Evolutionary conservation across 2,888 invertebrate species (phyloP).

Genomic region (Drosophila atripex): DNA sequence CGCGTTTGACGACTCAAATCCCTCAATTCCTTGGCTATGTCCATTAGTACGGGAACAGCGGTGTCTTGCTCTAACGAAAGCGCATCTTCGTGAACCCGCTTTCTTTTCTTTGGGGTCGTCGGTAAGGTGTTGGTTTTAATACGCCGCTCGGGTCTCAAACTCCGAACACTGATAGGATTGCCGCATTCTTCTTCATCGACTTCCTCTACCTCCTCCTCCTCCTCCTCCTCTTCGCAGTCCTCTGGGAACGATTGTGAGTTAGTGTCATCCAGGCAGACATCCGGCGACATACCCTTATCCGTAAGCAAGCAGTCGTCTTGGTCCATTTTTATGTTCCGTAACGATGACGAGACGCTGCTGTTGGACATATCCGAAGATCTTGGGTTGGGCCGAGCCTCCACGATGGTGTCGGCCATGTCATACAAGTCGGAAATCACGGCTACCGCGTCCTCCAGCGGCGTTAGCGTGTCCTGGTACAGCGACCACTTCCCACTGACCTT

Average conservation of each 20-base stretch:
- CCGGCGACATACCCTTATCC: not conserved
- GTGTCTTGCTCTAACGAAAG: slow-evolving; percentile 6
- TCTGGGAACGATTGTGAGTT: slow-evolving; percentile 7
- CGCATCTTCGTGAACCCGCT: slow-evolving; percentile 25
- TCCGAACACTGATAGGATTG: slow-evolving; percentile 32
- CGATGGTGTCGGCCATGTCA: slow-evolving; percentile 60
- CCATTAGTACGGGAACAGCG: slow-evolving; percentile 49
- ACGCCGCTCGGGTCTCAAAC: slow-evolving; percentile 39
- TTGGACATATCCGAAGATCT: slow-evolving; percentile 21
- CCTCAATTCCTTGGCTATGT: slow-evolving; percentile 61
- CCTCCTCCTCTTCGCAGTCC: slow-evolving; percentile 46
- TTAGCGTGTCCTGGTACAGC: slow-evolving; percentile 61
- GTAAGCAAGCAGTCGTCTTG: slow-evolving; percentile 32
- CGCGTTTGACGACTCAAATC: slow-evolving; percentile 60
- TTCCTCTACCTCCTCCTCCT: slow-evolving; percentile 45
- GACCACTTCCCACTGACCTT: slow-evolving; percentile 57
- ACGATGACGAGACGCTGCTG: slow-evolving; percentile 6
- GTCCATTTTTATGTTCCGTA: slow-evolving; percentile 52
- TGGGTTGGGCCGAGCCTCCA: slow-evolving; percentile 48
- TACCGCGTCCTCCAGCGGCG: slow-evolving; percentile 65
- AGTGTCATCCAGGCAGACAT: not conserved
- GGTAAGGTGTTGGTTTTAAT: slow-evolving; percentile 8
- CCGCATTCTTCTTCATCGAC: slow-evolving; percentile 48
- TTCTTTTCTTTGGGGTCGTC: slow-evolving; percentile 46
- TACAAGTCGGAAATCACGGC: slow-evolving; percentile 59